Conservation (phyloP, 2,113 vertebrate genomes). For the Epinephelus lanceolatus region DNA sequence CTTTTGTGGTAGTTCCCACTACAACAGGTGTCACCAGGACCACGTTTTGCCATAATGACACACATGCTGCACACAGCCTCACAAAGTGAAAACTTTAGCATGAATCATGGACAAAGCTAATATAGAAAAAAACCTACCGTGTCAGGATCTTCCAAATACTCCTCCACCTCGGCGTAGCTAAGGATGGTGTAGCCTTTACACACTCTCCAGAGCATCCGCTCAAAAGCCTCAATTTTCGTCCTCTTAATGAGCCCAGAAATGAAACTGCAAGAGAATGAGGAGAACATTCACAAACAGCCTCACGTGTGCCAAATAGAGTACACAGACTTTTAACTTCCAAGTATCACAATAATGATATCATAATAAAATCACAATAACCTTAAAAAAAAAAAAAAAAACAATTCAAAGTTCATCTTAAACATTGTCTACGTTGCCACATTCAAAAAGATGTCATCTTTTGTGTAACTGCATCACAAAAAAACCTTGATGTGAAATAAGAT, state of each 20-base stretch:
- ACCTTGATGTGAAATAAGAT: not conserved
- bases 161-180: slow-evolving; percentile 91
- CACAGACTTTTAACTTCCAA: not conserved
- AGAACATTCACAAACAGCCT: slow-evolving; percentile 2
- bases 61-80: no score
- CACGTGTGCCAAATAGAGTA: not conserved
- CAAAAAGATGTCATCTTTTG: not conserved
- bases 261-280: slow-evolving; percentile 77
- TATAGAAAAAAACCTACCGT: slow-evolving; percentile 84
- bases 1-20: no score
- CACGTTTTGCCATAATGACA: no score
- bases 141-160: slow-evolving; percentile 90
- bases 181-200: slow-evolving; percentile 97
- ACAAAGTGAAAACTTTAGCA: not conserved
- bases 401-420: not conserved
- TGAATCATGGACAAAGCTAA: not conserved
- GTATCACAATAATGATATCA: not conserved
- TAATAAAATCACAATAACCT: not conserved
- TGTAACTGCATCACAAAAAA: not conserved
- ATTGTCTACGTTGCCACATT: not conserved
- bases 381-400: not conserved
- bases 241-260: slow-evolving; percentile 93
- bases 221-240: slow-evolving; percentile 93
- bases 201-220: slow-evolving; percentile 96
- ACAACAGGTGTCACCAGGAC: no score